Evolutionary conservation across 2,888 invertebrate species (phyloP).

Genomic region (Patella caerulea): DNA sequence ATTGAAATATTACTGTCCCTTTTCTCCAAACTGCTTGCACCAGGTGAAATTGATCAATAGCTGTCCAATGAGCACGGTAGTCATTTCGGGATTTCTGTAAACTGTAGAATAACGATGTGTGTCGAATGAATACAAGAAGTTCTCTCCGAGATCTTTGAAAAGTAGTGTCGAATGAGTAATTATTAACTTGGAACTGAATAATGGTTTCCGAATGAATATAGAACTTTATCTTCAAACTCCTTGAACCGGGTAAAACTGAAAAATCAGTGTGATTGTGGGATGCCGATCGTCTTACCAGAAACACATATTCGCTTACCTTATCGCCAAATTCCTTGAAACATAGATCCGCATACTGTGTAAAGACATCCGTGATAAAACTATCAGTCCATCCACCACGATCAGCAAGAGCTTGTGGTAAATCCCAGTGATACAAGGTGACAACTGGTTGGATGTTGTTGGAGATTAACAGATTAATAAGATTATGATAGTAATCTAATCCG

Average conservation of each 20-base stretch:
- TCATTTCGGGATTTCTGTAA: too few relatives aligned
- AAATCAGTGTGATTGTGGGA: neutral
- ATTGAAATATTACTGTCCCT: too few relatives aligned
- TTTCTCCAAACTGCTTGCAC: too few relatives aligned
- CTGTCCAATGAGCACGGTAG: too few relatives aligned
- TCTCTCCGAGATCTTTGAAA: too few relatives aligned
- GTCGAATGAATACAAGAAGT: too few relatives aligned
- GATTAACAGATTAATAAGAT: conserved; percentile 81
- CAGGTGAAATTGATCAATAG: too few relatives aligned
- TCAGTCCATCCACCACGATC: conserved; percentile 69
- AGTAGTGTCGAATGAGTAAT: too few relatives aligned
- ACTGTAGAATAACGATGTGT: too few relatives aligned
- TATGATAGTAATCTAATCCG: conserved; percentile 83
- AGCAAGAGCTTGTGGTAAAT: conserved; percentile 68
- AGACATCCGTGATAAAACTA: conserved; percentile 48
- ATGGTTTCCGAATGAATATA: too few relatives aligned
- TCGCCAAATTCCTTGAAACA: conserved; percentile 67
- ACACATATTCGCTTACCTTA: conserved; percentile 45
- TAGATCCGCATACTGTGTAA: conserved; percentile 63
- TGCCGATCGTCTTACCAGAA: neutral
- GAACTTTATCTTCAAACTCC: neutral
- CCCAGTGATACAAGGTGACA: conserved; percentile 74
- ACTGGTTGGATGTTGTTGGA: conserved; percentile 76
- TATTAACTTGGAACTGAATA: too few relatives aligned
- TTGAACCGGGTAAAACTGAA: neutral